Evolutionary conservation across 1,140 invertebrate species (phyloP).

Genomic region (Heliothis virescens): DNA sequence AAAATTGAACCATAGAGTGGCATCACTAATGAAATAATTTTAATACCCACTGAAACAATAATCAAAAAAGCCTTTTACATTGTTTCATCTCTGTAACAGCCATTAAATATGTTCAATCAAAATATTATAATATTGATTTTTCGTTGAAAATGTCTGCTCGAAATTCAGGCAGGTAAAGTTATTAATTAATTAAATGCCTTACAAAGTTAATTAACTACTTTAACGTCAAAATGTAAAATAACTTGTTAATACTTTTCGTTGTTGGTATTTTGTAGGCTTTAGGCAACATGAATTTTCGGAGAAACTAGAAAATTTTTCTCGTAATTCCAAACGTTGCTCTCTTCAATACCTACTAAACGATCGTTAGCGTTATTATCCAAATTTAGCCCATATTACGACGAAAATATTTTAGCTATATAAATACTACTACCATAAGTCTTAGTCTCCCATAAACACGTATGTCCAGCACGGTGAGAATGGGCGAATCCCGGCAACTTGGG

Average conservation of each 20-base stretch:
- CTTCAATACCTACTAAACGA: too few species aligned
- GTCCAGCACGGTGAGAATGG: too few species aligned
- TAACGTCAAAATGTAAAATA: background rate
- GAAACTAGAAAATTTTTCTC: background rate
- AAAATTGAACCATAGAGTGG: too few species aligned
- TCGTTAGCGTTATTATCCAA: too few species aligned
- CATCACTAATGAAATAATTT: too few species aligned
- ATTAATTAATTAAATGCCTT: conserved; percentile 14
- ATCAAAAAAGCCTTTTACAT: background rate
- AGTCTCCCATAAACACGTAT: too few species aligned
- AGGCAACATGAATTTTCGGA: background rate
- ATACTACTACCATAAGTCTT: too few species aligned
- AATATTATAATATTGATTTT: conserved; percentile 11
- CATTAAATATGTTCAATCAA: conserved; percentile 11
- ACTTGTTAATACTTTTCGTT: background rate
- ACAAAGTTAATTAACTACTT: conserved; percentile 8
- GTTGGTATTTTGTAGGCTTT: background rate
- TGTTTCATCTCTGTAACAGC: background rate
- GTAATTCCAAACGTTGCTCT: too few species aligned
- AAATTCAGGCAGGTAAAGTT: conserved; percentile 15
- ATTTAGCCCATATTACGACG: too few species aligned
- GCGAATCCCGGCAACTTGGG: too few species aligned
- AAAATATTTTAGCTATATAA: too few species aligned
- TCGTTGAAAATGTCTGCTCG: background rate
- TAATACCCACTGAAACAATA: too few species aligned